These are phyloP conservation scores for Syngnathus floridae DNA, from an alignment of 2,113 vertebrate genomes.

Conservation along the genomic window DNA sequence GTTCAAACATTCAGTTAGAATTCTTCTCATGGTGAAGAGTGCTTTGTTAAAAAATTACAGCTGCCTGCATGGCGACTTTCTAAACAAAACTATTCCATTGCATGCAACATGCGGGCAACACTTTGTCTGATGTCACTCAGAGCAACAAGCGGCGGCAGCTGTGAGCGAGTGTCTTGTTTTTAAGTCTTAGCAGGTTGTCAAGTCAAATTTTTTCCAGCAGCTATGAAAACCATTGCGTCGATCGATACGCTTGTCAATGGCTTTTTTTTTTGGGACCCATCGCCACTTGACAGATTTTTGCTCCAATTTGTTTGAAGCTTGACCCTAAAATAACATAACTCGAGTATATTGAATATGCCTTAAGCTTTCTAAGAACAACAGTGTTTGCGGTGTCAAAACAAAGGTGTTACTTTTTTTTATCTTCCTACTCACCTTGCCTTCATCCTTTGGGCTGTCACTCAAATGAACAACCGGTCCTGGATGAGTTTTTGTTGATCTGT, in stretches of 20 bases:
- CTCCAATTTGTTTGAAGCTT: constrained; percentile 16
- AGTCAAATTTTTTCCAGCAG: constrained; percentile 24
- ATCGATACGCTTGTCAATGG: constrained; percentile 39
- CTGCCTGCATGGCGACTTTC: neutral
- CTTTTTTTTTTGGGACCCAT: constrained; percentile 15
- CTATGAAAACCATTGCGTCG: constrained; percentile 33
- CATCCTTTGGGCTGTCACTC: constrained; percentile 96
- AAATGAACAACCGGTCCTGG: constrained; percentile 96
- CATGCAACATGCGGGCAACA: neutral
- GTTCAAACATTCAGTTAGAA: neutral
- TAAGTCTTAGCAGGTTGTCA: constrained; percentile 39
- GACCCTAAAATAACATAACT: constrained; percentile 11
- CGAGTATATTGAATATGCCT: neutral
- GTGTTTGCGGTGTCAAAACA: neutral
- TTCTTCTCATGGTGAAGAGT: neutral
- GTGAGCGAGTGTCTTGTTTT: constrained; percentile 18
- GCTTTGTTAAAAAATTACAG: neutral
- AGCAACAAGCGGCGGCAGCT: constrained; percentile 14
- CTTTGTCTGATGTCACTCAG: neutral
- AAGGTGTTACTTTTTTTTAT: constrained; percentile 13
- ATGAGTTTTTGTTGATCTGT: constrained; percentile 94
- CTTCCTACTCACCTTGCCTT: constrained; percentile 87
- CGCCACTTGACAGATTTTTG: constrained; percentile 14
- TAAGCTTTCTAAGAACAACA: neutral
- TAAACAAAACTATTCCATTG: neutral